Conservation (phyloP, 2,113 vertebrate genomes). For the Physeter macrocephalus region DNA sequence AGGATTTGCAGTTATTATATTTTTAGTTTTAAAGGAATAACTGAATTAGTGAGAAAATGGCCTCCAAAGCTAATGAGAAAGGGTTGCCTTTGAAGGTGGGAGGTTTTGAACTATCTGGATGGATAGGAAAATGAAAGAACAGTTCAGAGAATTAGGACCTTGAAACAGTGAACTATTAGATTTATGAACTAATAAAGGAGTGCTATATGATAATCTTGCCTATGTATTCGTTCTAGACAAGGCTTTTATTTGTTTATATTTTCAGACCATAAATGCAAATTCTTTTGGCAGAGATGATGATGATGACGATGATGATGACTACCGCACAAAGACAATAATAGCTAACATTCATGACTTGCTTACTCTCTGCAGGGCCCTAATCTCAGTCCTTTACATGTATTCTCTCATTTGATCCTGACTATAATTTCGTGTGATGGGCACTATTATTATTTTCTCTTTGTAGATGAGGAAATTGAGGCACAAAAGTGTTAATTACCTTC, state of each 20-base stretch:
- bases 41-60: conserved; percentile 16
- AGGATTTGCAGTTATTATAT: neutral
- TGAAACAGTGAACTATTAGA: neutral
- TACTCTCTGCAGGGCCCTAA: neutral
- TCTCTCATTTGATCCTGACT: neutral
- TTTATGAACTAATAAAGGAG: conserved; percentile 2
- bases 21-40: conserved; percentile 33
- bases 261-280: neutral
- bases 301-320: neutral
- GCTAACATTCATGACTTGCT: neutral
- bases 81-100: neutral
- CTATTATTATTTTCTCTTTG: neutral
- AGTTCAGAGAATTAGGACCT: neutral
- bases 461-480: neutral
- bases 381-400: neutral
- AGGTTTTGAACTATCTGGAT: neutral
- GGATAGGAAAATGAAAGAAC: neutral
- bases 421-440: neutral
- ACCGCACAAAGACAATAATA: neutral
- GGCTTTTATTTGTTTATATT: neutral
- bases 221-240: neutral
- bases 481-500: neutral
- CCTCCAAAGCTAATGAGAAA: neutral
- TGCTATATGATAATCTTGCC: neutral
- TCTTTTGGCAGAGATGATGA: neutral